phyloP scores from a whole-genome alignment of 2,888 invertebrate genomes.

The Brachyopa scutellaris region DNA sequence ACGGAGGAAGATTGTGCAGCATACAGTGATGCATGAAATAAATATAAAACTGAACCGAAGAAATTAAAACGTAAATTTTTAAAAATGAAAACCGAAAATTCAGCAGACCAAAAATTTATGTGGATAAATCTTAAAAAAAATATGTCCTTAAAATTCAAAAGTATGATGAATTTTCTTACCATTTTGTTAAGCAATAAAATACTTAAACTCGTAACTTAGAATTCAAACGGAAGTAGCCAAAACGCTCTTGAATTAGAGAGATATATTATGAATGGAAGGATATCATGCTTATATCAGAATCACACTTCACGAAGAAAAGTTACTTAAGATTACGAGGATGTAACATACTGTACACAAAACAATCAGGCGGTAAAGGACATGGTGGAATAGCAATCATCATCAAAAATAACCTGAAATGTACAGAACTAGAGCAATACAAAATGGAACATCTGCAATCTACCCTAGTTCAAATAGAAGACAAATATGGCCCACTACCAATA shows the following conservation, averaged over 20 bases:
- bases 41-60: too few species aligned
- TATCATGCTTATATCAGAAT: not conserved
- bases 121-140: too few species aligned
- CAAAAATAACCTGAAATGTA: not conserved
- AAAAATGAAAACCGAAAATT: too few species aligned
- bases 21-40: too few species aligned
- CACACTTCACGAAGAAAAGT: not conserved
- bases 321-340: not conserved
- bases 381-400: not conserved
- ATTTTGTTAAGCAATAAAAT: not conserved
- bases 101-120: too few species aligned
- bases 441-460: constrained; percentile 3
- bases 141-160: not conserved
- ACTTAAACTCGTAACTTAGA: not conserved
- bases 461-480: constrained; percentile 1
- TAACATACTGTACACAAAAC: not conserved
- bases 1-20: too few species aligned
- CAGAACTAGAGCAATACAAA: not conserved
- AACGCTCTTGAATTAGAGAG: not conserved
- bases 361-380: not conserved
- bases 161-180: not conserved
- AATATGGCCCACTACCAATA: not conserved
- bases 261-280: not conserved
- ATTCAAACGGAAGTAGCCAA: not conserved
- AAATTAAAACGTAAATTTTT: too few species aligned